Evolutionary conservation across 2,888 invertebrate genomes (phyloP), one percentile per base, ranked within the genome.

Genomic region (Himalopsyche tibetana): DNA sequence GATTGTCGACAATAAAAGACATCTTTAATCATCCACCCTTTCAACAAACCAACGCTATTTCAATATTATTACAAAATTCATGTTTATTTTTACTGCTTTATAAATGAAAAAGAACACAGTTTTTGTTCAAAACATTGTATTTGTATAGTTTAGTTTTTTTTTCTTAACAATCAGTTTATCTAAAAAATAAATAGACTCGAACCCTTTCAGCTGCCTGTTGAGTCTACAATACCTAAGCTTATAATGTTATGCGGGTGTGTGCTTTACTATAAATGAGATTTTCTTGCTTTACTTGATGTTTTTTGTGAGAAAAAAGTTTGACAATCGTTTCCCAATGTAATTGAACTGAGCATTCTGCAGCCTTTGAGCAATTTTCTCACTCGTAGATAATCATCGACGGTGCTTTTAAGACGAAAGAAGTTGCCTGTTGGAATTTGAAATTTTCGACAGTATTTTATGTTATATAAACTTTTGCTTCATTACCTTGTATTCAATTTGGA

Each of bases 361-460:
- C 84, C 88, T 88, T 88, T 88, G 88, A 88, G 80, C 88, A 88
- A 88, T 86, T 85, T 88, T 84, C 86, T 56, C 86, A 84, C 88
- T 86, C 63, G 82, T n/a, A 81, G 81, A 80, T 83, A 83, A 83
- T 80, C 86, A 83, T 86, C 79, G 83, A 83, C 85, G 81, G 80
- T 83, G 86, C 86, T 79, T 83, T 87, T 83, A 69, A 40, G 69
- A 28, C 19, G 45, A 82, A 82, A 84, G 45, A 42, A 38, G 63
- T 79, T 45, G 55, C 80, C 84, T 69, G 83, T 83, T 55, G 28
- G 80, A 55, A 80, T 82, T 82, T 82, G 82, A 82, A 82, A 55
- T 82, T 82, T 82, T 82, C 82, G n/a, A 74, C 74, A 74, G 38
- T 74, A 36, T 74, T 74, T 74, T 74, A 74, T 74, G 74, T 74